A percentile compares a stretch with the other conserved stretches of the same genome.
phyloP scores from a whole-genome alignment of 2,797 vertebrate species.

The Sciaenops ocellatus region DNA sequence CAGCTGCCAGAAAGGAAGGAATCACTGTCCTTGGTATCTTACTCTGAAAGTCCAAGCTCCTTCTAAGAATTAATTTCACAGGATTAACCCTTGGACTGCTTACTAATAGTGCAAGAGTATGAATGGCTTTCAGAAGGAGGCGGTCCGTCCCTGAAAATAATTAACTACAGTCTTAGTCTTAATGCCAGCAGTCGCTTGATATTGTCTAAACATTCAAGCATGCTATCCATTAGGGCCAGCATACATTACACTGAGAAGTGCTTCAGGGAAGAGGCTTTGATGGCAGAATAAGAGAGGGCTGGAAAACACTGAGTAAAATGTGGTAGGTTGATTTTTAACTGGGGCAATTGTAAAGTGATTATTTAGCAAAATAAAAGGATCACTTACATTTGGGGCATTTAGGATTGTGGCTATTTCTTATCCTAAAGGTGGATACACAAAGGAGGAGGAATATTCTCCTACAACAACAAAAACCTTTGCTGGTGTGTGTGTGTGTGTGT shows the following conservation, averaged over 20 bases:
- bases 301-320: not conserved
- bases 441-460: conserved; percentile 1
- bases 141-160: conserved; percentile 53
- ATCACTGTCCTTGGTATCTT: conserved; percentile 43
- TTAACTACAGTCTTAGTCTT: conserved; percentile 23
- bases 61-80: conserved; percentile 69
- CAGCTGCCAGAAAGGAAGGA: conserved; percentile 30
- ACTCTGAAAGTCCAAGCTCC: conserved; percentile 65
- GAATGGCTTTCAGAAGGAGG: conserved; percentile 36
- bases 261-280: conserved; percentile 1
- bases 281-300: conserved; percentile 1
- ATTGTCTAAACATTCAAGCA: conserved; percentile 27
- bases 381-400: no score
- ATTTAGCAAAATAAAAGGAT: not conserved
- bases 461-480: conserved; percentile 24
- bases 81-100: conserved; percentile 70
- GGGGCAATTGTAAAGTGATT: not conserved
- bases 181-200: conserved; percentile 3
- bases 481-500: not conserved
- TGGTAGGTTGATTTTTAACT: not conserved
- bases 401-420: not conserved
- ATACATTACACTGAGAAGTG: not conserved
- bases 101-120: conserved; percentile 35
- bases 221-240: conserved; percentile 5
- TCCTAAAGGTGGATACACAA: conserved; percentile 13